These are phyloP conservation scores for Pachyseris speciosa DNA, from an alignment of 64 coral and sea anemone species.

Conservation along the genomic window DNA sequence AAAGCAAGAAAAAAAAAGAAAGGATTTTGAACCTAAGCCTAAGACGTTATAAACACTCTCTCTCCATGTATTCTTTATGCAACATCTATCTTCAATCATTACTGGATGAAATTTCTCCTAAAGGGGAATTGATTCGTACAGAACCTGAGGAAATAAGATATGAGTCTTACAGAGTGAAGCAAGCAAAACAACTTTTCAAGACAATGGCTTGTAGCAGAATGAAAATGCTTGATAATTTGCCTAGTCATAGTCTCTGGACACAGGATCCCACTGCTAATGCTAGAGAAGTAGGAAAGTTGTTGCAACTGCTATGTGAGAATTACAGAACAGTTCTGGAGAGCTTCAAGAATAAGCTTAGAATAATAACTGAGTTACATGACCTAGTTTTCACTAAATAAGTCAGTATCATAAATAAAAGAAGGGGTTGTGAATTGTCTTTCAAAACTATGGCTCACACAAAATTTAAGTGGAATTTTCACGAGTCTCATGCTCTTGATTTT, in stretches of 20 bases:
- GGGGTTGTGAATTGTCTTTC: too few relatives aligned
- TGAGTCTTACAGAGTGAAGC: background rate
- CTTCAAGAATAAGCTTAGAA: background rate
- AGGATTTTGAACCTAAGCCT: too few relatives aligned
- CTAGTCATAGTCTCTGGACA: background rate
- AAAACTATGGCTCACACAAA: too few relatives aligned
- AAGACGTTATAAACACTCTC: too few relatives aligned
- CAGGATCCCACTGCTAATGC: background rate
- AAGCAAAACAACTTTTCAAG: background rate
- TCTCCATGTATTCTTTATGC: too few relatives aligned
- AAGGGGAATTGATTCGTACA: background rate
- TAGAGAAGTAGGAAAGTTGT: background rate
- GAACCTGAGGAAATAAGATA: too few relatives aligned
- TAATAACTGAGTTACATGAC: too few relatives aligned
- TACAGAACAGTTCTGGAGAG: conserved; percentile 7
- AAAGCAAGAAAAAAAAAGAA: background rate
- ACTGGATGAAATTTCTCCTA: background rate
- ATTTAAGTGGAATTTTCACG: too few relatives aligned
- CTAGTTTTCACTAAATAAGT: too few relatives aligned
- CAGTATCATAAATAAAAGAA: too few relatives aligned
- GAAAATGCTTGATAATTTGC: background rate
- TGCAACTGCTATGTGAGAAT: background rate
- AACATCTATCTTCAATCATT: background rate
- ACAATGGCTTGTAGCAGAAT: conserved; percentile 6
- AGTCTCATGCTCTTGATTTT: too few relatives aligned